These are phyloP conservation scores for Thalassaphorura encarpata DNA, from an alignment of 1,140 invertebrate species.

Conservation along the genomic window DNA sequence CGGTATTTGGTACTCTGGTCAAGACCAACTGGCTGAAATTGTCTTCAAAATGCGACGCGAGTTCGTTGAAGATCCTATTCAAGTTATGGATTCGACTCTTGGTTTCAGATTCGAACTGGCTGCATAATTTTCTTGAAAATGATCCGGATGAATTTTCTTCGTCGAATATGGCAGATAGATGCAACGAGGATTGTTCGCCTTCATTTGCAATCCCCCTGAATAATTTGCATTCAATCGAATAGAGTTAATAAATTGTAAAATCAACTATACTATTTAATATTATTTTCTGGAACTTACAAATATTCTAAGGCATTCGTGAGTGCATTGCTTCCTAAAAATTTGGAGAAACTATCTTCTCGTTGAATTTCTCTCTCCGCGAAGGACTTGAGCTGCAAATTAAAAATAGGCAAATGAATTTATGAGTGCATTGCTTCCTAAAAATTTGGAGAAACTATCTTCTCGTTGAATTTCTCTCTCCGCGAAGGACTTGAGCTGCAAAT, in stretches of 20 bases:
- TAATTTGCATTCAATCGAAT: neutral
- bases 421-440: constrained; percentile 7
- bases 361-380: constrained; percentile 22
- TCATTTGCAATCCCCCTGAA: constrained; percentile 24
- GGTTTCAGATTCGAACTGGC: constrained; percentile 29
- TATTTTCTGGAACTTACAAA: constrained; percentile 20
- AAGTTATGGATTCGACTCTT: constrained; percentile 24
- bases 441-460: neutral
- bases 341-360: constrained; percentile 21
- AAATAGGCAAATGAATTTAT: neutral
- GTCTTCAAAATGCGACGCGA: constrained; percentile 27
- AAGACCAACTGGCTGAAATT: constrained; percentile 27
- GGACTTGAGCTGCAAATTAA: constrained; percentile 18
- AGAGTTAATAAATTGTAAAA: neutral
- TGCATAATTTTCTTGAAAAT: constrained; percentile 9
- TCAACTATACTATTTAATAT: neutral
- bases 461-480: constrained; percentile 10
- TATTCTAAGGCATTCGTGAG: constrained; percentile 26
- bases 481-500: constrained; percentile 24
- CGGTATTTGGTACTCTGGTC: constrained; percentile 26
- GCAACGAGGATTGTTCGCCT: constrained; percentile 28
- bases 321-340: constrained; percentile 26
- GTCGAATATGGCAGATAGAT: constrained; percentile 31
- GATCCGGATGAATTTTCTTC: constrained; percentile 15
- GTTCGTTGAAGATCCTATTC: constrained; percentile 22